Conservation (phyloP, 2,797 vertebrate species). For the Helarctos malayanus region DNA sequence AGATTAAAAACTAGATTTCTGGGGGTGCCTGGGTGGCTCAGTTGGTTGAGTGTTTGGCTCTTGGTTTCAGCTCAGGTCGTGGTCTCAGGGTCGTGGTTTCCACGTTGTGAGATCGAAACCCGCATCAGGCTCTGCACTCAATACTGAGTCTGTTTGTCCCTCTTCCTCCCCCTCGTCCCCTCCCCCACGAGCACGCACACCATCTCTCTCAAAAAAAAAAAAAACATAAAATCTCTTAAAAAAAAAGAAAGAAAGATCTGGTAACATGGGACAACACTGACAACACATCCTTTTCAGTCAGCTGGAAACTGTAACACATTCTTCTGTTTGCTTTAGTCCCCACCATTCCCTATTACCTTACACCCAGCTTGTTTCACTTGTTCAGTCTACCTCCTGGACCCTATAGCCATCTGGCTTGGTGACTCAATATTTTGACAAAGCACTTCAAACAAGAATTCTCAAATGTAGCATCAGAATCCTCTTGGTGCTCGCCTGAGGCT, state of each 20-base stretch:
- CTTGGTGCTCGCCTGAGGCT: neutral
- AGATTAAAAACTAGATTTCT: slow-evolving; percentile 11
- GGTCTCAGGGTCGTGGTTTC: neutral
- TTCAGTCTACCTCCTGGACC: neutral
- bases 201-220: neutral
- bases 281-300: neutral
- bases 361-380: neutral
- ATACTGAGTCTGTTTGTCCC: neutral
- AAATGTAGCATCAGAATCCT: neutral
- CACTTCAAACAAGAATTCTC: neutral
- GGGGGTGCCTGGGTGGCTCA: neutral
- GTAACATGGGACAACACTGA: neutral
- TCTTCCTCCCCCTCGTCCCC: neutral
- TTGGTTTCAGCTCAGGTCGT: neutral
- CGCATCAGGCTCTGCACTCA: neutral
- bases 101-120: neutral
- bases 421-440: neutral
- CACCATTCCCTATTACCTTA: neutral
- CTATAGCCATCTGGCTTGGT: neutral
- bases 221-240: neutral
- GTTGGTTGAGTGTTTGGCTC: neutral
- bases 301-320: neutral
- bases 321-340: neutral
- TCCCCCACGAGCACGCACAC: neutral
- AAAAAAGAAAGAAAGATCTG: neutral